Evolutionary conservation across 2,797 vertebrate species (phyloP), one percentile per base, ranked within the genome.

Genomic region (Microchirus variegatus): DNA sequence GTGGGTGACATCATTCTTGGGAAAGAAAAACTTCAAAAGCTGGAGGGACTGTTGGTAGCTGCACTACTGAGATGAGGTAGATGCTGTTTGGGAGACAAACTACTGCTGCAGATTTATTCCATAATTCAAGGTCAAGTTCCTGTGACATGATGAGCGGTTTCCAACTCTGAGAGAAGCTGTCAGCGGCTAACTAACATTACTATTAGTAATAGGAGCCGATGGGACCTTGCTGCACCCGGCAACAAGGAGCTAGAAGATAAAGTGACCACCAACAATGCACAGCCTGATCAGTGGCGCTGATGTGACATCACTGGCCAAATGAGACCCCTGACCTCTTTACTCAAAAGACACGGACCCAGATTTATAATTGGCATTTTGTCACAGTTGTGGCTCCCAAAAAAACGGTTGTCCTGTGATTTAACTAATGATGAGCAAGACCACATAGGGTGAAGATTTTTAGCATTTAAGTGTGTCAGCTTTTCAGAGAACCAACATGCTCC

Each of bases 1-100:
- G 48, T n/a, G 63, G 81, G 78, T 89, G 87, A 89, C 81, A 89
- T 90, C 84, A 89, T 88, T 87, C 79, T 78, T 60, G 52, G 65
- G 44, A 64, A 75, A 67, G 68, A 82, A 80, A 75, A 84, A 77
- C 52, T 85, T 82, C 50, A 83, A 70, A 77, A 85, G 80, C 65
- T 69, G 61, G 67, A 78, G 52, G 51, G 77, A 76, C 59, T 60
- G 78, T 63, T 60, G 50, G 53, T n/a, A 63, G 60, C 69, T 58
- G 75, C 59, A 63, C 73, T 67, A 22, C 16, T n/a, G 57, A 72
- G 78, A 80, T 86, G 88, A 91, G 81, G 85, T 85, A 81, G 82
- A 73, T 22, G 63, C 67, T 58, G 69, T 61, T 61, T 70, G 55
- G 62, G 65, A 85, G 86, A 87, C 69, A 55, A 79, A 85, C 64